Evolutionary conservation across 2,113 vertebrate genomes (phyloP).

Genomic region (Saccopteryx bilineata): DNA sequence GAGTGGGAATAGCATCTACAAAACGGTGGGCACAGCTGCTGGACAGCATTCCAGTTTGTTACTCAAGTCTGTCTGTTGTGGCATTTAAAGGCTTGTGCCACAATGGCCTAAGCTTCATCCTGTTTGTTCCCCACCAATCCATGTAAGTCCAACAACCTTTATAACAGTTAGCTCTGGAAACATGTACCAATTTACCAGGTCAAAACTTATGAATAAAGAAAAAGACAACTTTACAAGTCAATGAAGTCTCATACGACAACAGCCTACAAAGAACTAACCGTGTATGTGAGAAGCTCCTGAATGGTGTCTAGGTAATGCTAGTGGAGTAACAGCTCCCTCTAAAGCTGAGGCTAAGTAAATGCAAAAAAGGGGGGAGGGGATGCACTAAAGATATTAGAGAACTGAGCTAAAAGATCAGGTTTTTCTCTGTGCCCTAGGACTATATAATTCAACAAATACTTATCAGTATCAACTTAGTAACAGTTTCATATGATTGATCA

Average conservation of each 20-base stretch:
- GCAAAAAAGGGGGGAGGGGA: neutral
- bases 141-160: neutral
- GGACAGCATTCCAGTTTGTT: constrained; percentile 52
- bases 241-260: neutral
- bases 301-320: neutral
- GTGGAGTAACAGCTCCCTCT: neutral
- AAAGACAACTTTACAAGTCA: neutral
- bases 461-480: neutral
- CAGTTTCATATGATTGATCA: neutral
- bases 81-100: neutral
- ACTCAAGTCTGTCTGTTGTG: constrained; percentile 23
- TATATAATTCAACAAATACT: neutral
- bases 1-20: neutral
- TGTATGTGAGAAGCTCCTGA: neutral
- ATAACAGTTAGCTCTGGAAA: neutral
- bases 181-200: constrained; percentile 8
- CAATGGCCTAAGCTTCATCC: neutral
- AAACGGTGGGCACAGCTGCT: neutral
- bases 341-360: neutral
- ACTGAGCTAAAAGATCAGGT: neutral
- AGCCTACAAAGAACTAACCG: neutral
- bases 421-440: neutral
- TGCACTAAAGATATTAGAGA: neutral
- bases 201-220: neutral
- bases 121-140: neutral